These are phyloP conservation scores for Diplazon laetatorius DNA, from an alignment of 2,888 invertebrate genomes.

Conservation along the genomic window DNA sequence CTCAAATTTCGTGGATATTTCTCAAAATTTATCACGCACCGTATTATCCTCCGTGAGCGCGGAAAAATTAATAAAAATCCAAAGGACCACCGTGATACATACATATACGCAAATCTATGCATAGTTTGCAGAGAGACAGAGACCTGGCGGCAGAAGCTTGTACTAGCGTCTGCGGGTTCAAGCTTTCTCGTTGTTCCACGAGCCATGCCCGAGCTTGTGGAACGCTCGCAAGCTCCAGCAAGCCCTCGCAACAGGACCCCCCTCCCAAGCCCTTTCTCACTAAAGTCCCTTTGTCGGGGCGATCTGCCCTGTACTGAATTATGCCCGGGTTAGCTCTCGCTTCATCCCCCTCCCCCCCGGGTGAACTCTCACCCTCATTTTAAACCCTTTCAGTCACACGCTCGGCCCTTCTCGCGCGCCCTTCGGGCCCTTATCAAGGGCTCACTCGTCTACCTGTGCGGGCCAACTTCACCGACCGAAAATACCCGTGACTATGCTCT, in stretches of 20 bases:
- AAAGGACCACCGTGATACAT: too few species aligned
- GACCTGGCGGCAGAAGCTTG: conserved; percentile 2
- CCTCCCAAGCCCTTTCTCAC: conserved; percentile 52
- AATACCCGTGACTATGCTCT: conserved; percentile 56
- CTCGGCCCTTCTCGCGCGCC: conserved; percentile 21
- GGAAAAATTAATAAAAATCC: too few species aligned
- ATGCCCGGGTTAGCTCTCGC: conserved; percentile 46
- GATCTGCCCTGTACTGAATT: conserved; percentile 56
- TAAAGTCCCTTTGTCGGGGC: conserved; percentile 55
- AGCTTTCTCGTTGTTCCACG: conserved; percentile 20
- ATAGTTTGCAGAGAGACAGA: conserved; percentile 25
- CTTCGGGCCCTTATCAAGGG: conserved; percentile 15
- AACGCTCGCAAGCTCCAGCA: conserved; percentile 15
- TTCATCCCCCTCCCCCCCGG: too few species aligned
- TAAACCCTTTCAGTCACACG: not conserved
- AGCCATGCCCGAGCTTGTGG: conserved; percentile 14
- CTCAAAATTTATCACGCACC: too few species aligned
- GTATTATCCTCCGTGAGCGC: too few species aligned
- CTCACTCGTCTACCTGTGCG: conserved; percentile 41
- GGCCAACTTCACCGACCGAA: conserved; percentile 52
- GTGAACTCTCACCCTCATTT: conserved; percentile 11
- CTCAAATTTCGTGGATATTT: too few species aligned
- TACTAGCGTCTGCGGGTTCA: conserved; percentile 3
- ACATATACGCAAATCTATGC: not conserved
- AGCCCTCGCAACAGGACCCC: conserved; percentile 23